Evolutionary conservation across 37 sponge, comb jelly and placozoan species (phyloP), one percentile per base, ranked within the genome.

Genomic region (Beroe forskalii): DNA sequence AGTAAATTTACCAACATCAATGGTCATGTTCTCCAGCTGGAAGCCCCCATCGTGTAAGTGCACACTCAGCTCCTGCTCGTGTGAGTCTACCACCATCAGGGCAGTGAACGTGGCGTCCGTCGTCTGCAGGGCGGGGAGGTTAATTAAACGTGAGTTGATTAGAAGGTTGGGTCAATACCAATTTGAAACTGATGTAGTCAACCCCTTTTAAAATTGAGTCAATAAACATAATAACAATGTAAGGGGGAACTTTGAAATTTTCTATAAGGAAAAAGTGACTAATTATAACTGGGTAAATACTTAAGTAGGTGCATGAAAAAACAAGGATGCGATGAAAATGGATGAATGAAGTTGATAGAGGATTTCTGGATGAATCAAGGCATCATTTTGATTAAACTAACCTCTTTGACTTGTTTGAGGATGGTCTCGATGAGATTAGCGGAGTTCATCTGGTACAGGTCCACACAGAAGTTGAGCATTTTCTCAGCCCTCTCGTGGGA

Each of bases 391-490:
- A 17, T 12, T 17, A 12, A 48, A 48, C 66, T 6, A 28, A 80
- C 86, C 86, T 80, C 86, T 43, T n/a, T 41, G 55, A 80, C 86
- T 80, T 80, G 86, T 43, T 80, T 80, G n/a, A 80, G 86, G 1
- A 80, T 80, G 43, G 86, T 80, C 86, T 80, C 86, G 3, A 80
- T 80, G 14, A 80, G 30, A 24, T 80, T 80, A 25, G 86, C 30
- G 22, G 55, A 44, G 86, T 80, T 80, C 86, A 80, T 80, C 55
- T 80, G 86, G 86, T 80, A 80, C 30, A 80, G 86, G 4, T 42
- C 86, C 44, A 80, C 86, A 44, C 86, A 80, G 86, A 80, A 80
- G 48, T 80, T 80, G n/a, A 80, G 30, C 86, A 80, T 80, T 48
- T 80, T 80, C 86, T 80, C 86, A 0, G 86, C 86, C 44, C 86